Evolutionary conservation across 1,140 invertebrate genomes (phyloP).

Genomic region (Grapholita molesta): DNA sequence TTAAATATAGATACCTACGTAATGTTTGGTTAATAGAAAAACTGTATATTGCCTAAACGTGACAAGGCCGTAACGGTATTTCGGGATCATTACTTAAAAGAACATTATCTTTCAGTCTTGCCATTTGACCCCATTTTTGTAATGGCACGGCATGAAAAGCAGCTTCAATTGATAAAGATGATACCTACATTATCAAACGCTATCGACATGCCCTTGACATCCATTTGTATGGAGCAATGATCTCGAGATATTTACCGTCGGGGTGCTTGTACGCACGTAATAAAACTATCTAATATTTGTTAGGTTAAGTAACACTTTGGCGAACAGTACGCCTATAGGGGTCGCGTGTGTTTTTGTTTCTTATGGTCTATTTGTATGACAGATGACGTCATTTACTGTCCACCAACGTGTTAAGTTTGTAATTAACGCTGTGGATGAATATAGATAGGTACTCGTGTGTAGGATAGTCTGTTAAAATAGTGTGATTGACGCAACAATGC

Average conservation of each 20-base stretch:
- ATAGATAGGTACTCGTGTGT: too few species aligned
- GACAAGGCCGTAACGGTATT: neutral
- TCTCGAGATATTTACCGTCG: neutral
- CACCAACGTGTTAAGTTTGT: too few species aligned
- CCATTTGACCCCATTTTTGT: neutral
- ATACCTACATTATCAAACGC: neutral
- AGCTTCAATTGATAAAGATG: neutral
- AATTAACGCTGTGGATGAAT: too few species aligned
- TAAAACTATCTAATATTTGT: neutral
- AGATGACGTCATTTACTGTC: too few species aligned
- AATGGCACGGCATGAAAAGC: neutral
- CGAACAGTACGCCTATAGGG: too few species aligned
- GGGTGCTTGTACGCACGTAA: neutral
- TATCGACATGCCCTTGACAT: neutral
- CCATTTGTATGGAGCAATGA: neutral
- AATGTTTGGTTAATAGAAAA: too few species aligned
- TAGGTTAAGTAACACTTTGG: neutral
- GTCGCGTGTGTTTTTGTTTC: too few species aligned
- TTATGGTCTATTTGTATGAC: too few species aligned
- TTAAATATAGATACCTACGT: too few species aligned
- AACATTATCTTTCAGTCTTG: neutral
- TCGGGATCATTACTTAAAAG: neutral
- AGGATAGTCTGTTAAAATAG: neutral
- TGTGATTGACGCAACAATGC: neutral
- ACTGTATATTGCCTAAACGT: neutral